These are phyloP conservation scores for Rotaria sp. DNA, from an alignment of 2,888 invertebrate genomes.

Conservation along the genomic window DNA sequence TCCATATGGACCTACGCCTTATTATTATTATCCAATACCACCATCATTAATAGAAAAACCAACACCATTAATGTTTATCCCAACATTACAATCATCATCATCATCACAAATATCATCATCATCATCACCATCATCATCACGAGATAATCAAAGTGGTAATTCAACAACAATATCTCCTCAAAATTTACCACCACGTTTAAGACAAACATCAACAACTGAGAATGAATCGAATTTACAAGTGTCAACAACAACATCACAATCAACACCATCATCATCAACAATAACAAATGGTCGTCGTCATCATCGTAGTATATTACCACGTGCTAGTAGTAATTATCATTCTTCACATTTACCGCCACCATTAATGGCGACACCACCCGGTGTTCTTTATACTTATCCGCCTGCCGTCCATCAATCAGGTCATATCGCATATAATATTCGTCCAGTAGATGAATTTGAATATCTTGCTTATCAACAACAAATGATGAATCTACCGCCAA, in stretches of 20 bases:
- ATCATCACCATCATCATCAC: background rate
- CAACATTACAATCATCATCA: background rate
- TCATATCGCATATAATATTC: constrained; percentile 26
- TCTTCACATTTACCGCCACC: background rate
- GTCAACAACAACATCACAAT: background rate
- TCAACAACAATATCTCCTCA: background rate
- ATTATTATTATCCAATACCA: background rate
- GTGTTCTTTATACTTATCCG: constrained; percentile 1
- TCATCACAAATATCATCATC: background rate
- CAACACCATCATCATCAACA: background rate
- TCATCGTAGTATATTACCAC: constrained; percentile 12
- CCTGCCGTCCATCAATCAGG: background rate
- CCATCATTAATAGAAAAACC: background rate
- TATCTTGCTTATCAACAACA: background rate
- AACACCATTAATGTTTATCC: background rate
- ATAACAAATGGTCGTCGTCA: background rate
- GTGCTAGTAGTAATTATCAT: background rate
- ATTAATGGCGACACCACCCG: constrained; percentile 11
- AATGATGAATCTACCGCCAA: background rate
- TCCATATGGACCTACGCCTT: background rate
- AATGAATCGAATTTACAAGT: background rate
- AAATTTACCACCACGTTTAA: constrained; percentile 24
- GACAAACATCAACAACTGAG: background rate
- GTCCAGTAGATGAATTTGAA: background rate
- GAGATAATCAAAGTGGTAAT: background rate